phyloP scores from a whole-genome alignment of 2,888 invertebrate species.

The Parnassius orleans region DNA sequence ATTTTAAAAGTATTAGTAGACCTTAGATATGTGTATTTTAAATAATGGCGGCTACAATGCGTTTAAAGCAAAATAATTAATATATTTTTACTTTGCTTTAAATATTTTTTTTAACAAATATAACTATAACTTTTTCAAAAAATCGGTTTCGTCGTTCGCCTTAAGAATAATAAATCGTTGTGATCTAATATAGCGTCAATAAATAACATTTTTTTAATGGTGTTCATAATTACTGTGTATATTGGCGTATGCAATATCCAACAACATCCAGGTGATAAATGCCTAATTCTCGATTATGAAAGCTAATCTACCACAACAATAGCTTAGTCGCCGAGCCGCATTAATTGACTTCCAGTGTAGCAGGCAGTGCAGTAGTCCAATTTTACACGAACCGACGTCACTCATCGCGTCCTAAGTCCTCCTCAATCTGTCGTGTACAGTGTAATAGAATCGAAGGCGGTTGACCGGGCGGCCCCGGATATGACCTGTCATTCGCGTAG shows the following conservation, averaged over 20 bases:
- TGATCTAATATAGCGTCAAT: too few relatives aligned
- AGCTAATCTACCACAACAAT: slow-evolving; percentile 21
- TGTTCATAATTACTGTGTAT: too few relatives aligned
- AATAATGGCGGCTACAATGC: too few relatives aligned
- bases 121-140: too few relatives aligned
- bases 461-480: slow-evolving; percentile 63
- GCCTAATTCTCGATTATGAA: slow-evolving; percentile 10
- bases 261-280: slow-evolving; percentile 12
- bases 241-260: slow-evolving; percentile 1
- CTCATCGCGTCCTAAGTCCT: slow-evolving; percentile 35
- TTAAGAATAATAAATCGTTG: too few relatives aligned
- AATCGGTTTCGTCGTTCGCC: too few relatives aligned
- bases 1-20: too few relatives aligned
- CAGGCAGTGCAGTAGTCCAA: slow-evolving; percentile 11
- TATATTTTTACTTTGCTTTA: too few relatives aligned
- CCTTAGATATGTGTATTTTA: too few relatives aligned
- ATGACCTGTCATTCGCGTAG: slow-evolving; percentile 69
- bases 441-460: slow-evolving; percentile 72
- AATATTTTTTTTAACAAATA: too few relatives aligned
- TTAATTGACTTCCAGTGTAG: slow-evolving; percentile 24
- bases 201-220: too few relatives aligned
- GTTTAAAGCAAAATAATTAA: too few relatives aligned
- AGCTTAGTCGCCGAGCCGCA: slow-evolving; percentile 4
- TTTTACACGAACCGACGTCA: slow-evolving; percentile 25
- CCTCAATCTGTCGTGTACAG: slow-evolving; percentile 66